phyloP scores from a whole-genome alignment of 2,113 vertebrate genomes.

The Mesocricetus auratus region DNA sequence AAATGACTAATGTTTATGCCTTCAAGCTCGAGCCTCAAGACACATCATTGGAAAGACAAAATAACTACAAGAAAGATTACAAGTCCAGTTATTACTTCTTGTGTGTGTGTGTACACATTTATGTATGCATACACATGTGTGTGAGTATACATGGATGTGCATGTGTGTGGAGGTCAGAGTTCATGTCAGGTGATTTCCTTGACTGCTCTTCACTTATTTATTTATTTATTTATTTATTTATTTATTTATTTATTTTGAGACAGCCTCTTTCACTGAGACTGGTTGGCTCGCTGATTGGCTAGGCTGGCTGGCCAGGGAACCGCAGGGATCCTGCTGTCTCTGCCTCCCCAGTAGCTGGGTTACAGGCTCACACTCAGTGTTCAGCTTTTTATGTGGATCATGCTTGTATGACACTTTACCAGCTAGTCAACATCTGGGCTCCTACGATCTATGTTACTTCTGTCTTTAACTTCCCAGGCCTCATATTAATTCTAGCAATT shows the following conservation, averaged over 20 bases:
- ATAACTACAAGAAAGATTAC: not conserved
- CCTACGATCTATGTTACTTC: not conserved
- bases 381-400: not conserved
- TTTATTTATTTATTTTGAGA: not conserved
- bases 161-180: not conserved
- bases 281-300: not conserved
- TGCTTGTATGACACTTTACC: too few relatives aligned
- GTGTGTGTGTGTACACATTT: not conserved
- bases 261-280: not conserved
- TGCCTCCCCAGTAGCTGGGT: not conserved
- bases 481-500: slow-evolving; percentile 14
- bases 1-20: not conserved
- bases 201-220: not conserved
- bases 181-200: not conserved
- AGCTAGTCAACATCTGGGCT: not conserved
- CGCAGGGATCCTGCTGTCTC: not conserved
- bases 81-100: not conserved
- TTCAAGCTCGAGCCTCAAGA: not conserved
- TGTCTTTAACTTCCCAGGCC: not conserved
- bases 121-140: too few relatives aligned
- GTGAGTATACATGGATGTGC: not conserved
- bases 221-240: not conserved
- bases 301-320: not conserved
- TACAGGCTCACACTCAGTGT: not conserved
- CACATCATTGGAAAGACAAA: not conserved